These are phyloP conservation scores for Rhinoptilus africanus DNA, from an alignment of 2,113 vertebrate species.

Conservation along the genomic window DNA sequence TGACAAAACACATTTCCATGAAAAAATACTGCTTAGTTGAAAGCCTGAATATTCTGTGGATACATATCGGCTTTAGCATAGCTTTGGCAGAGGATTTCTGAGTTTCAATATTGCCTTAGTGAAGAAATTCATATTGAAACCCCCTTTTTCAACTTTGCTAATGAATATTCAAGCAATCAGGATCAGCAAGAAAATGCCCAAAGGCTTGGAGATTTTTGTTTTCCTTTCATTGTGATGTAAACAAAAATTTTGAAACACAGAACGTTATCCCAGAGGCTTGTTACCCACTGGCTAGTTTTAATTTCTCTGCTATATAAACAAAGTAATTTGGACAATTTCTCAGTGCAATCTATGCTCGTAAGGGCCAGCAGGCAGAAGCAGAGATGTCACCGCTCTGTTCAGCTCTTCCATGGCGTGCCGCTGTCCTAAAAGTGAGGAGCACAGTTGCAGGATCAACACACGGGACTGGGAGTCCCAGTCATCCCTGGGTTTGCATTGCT, in stretches of 20 bases:
- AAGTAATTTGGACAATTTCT: background rate
- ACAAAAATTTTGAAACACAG: background rate
- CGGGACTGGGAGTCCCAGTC: background rate
- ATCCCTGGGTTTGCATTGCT: background rate
- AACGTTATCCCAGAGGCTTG: background rate
- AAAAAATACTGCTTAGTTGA: background rate
- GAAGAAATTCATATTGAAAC: background rate
- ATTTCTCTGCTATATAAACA: background rate
- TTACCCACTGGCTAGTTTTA: background rate
- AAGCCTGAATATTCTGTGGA: background rate
- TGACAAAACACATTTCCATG: background rate
- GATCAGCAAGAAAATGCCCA: background rate
- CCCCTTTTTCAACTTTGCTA: background rate
- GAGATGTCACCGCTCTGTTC: background rate
- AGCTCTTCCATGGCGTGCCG: background rate
- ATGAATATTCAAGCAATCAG: background rate
- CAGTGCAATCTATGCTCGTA: background rate
- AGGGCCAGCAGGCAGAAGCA: background rate
- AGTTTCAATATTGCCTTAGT: background rate
- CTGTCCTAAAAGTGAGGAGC: background rate
- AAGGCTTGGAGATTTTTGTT: background rate
- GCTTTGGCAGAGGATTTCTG: background rate
- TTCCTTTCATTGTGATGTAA: background rate
- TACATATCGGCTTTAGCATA: background rate
- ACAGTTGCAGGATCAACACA: rapidly evolving